Evolutionary conservation across 2,888 invertebrate genomes (phyloP).

Genomic region (Seira musarum): DNA sequence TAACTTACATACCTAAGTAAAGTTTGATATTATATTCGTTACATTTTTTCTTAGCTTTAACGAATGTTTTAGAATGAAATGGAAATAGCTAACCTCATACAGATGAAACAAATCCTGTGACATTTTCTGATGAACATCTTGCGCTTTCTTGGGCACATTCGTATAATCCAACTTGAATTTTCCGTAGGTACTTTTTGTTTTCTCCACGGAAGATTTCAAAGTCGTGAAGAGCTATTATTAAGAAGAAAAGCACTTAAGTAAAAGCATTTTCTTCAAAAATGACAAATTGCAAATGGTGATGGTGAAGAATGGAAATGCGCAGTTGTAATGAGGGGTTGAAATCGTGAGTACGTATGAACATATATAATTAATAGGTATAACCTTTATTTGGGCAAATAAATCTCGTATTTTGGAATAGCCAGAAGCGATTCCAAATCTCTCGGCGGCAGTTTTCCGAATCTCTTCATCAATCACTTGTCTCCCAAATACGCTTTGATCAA

Average conservation of each 20-base stretch:
- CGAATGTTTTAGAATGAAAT: background rate
- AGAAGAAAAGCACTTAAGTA: background rate
- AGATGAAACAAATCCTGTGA: constrained; percentile 32
- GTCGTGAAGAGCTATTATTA: constrained; percentile 21
- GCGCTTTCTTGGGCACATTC: constrained; percentile 21
- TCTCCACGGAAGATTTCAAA: constrained; percentile 27
- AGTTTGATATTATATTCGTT: background rate
- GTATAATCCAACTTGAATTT: constrained; percentile 39
- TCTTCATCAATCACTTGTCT: constrained; percentile 77
- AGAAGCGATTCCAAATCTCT: constrained; percentile 73
- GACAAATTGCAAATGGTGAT: constrained; percentile 2
- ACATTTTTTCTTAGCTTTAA: background rate
- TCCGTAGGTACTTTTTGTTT: constrained; percentile 9
- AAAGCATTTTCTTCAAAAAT: background rate
- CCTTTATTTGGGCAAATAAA: constrained; percentile 20
- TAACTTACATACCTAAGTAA: background rate
- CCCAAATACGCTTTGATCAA: constrained; percentile 79
- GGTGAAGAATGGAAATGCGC: background rate
- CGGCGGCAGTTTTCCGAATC: constrained; percentile 74
- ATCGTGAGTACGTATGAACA: background rate
- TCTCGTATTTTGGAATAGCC: constrained; percentile 66
- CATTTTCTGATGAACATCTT: constrained; percentile 28
- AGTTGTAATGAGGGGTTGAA: background rate
- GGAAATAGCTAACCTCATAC: background rate
- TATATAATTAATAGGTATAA: too few relatives aligned